Evolutionary conservation across 2,797 vertebrate species (phyloP).

Genomic region (Melanotaenia boesemani): DNA sequence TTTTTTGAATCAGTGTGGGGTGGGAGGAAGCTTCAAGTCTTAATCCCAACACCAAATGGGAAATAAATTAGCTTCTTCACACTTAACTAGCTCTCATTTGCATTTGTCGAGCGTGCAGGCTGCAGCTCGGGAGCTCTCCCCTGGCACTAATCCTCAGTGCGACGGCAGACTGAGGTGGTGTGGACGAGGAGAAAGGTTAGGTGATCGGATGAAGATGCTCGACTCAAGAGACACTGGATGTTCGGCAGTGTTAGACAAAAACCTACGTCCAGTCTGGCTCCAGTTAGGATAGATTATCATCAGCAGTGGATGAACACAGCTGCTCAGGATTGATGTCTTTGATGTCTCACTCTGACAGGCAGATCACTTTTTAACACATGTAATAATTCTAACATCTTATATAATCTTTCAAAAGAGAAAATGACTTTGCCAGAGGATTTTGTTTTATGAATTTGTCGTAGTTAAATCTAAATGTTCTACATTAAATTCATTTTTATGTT

Average conservation of each 20-base stretch:
- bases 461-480: too few relatives aligned
- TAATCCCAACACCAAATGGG: conserved; percentile 89
- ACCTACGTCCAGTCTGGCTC: conserved; percentile 1
- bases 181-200: conserved; percentile 45
- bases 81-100: conserved; percentile 91
- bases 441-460: too few relatives aligned
- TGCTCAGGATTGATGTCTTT: conserved; percentile 18
- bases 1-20: conserved; percentile 53
- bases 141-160: conserved; percentile 85
- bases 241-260: conserved; percentile 36
- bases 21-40: conserved; percentile 85
- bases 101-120: conserved; percentile 81
- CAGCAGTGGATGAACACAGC: not conserved
- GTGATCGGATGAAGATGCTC: conserved; percentile 57
- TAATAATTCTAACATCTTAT: too few relatives aligned
- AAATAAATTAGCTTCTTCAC: conserved; percentile 94
- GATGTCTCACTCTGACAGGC: conserved; percentile 16
- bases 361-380: not conserved
- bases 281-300: conserved; percentile 7
- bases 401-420: too few relatives aligned
- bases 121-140: conserved; percentile 78
- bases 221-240: conserved; percentile 34
- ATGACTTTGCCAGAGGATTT: too few relatives aligned
- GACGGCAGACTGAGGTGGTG: conserved; percentile 71
- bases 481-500: too few relatives aligned